Base-by-base conservation (phyloP, 2,888 invertebrate genomes). In the Pardosa pseudoannulata region DNA sequence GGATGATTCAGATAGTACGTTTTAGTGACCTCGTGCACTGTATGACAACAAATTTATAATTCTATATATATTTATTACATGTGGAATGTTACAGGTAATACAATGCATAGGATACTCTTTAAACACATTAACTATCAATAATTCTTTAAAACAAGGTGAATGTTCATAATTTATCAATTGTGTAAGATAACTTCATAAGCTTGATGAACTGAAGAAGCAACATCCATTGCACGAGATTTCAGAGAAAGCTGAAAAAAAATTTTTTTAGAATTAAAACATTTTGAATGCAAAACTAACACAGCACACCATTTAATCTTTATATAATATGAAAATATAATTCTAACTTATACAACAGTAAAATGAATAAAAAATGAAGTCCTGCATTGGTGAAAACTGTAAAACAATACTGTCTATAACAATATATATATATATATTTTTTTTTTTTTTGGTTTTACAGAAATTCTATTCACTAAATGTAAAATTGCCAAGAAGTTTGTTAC, bases 181-280 rank as follows among this genome's bases (percentile, higher is more conserved):
- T 93, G 94, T 82, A 96, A 93, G 90, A 97, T 95, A 88, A 94
- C 93, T 91, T 98, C 98, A 92, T 97, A 98, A 23, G 97, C 95
- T 92, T 96, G 96, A 93, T 97, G 97, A 90, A 99, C 95, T 90
- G 96, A 96, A 13, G 95, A 93, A 75, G 97, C 97, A 31, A 98
- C 97, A 92, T 98, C 98, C 32, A 96, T 95, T 0, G 97, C 96
- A 89, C 98, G 94, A 0, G 98, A 97, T 91, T 99, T 99, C 89
- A 99, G 93, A 1, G 95, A 95, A 27, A 95, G 91, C 94, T 87
- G 65, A 41, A n/a, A 56, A 46, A 67, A 36, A 39, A 68, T 31
- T 31, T n/a, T n/a, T n/a, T n/a, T 7, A 11, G n/a, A 11, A 76
- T 76, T 29, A 27, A 46, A 73, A 56, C 1, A 29, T 27, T 19